A percentile compares a stretch with the other conserved stretches of the same genome.
phyloP scores from a whole-genome alignment of 2,113 vertebrate species.

The Butastur rufipennis region DNA sequence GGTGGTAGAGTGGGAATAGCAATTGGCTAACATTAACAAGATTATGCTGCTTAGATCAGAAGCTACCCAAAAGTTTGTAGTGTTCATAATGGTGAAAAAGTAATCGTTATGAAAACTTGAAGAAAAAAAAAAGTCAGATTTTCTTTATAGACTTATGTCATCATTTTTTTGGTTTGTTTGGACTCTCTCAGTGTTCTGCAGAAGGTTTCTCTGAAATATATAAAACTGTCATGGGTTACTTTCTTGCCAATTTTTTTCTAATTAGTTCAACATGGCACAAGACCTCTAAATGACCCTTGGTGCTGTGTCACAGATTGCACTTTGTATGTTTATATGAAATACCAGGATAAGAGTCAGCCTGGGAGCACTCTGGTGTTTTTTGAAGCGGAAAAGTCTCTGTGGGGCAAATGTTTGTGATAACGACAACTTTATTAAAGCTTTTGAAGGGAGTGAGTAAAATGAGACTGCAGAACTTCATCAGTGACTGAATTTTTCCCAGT shows the following conservation, averaged over 20 bases:
- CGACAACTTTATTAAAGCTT: slow-evolving; percentile 39
- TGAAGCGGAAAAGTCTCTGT: slow-evolving; percentile 24
- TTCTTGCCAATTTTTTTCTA: neutral
- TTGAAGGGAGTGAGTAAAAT: slow-evolving; percentile 6
- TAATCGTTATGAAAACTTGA: accelerated
- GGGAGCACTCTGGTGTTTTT: slow-evolving; percentile 15
- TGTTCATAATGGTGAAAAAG: neutral
- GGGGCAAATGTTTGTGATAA: slow-evolving; percentile 41
- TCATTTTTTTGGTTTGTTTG: neutral
- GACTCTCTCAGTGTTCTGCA: neutral
- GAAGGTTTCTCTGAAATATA: slow-evolving; percentile 8
- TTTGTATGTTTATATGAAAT: slow-evolving; percentile 34
- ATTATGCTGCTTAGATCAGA: neutral
- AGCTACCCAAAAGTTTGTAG: neutral
- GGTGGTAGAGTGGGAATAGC: neutral
- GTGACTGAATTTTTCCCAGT: neutral
- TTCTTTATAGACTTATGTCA: neutral
- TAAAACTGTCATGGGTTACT: neutral
- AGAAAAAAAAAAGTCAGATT: neutral
- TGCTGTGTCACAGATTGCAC: slow-evolving; percentile 48
- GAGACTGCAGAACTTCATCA: neutral
- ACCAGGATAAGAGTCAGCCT: slow-evolving; percentile 20
- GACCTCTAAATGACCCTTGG: slow-evolving; percentile 25
- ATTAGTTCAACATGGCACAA: slow-evolving; percentile 39
- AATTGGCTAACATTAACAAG: neutral